phyloP scores from a whole-genome alignment of 92 coral and sea anemone species.

The Epizoanthus fatuus region DNA sequence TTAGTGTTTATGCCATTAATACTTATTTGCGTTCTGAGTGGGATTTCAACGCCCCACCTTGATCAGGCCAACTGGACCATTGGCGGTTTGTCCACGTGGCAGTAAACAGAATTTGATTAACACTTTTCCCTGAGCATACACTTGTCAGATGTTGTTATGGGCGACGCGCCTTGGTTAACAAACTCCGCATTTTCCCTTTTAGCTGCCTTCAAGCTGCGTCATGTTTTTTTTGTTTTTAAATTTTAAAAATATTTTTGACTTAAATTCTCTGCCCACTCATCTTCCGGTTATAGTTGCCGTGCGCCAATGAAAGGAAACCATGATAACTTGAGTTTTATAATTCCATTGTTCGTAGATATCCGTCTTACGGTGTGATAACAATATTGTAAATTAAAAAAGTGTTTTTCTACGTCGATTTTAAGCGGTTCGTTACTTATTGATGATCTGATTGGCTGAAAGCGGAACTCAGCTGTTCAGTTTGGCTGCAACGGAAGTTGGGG shows the following conservation, averaged over 20 bases:
- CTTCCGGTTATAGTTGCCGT: not conserved
- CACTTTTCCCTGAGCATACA: not conserved
- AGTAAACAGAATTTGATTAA: slow-evolving; percentile 14
- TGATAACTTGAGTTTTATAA: not conserved
- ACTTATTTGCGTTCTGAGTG: slow-evolving; percentile 6
- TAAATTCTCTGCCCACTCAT: not conserved
- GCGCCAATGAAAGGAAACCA: not conserved
- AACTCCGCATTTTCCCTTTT: not conserved
- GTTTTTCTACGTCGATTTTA: not conserved
- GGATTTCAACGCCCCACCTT: not conserved
- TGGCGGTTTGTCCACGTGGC: slow-evolving; percentile 25
- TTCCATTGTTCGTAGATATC: not conserved
- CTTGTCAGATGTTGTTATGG: not conserved
- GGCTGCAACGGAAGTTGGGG: not conserved
- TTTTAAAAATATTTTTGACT: not conserved
- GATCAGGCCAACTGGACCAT: not conserved
- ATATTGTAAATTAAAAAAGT: not conserved
- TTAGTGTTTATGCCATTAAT: not conserved
- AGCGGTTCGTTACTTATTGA: not conserved
- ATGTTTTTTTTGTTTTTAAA: too few relatives aligned
- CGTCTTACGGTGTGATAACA: too few relatives aligned
- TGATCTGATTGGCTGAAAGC: slow-evolving; percentile 2
- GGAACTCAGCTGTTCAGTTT: slow-evolving; percentile 12
- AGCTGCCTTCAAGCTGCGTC: not conserved
- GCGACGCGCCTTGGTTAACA: not conserved